phyloP scores from a whole-genome alignment of 2,888 invertebrate genomes.

The Metalampra italica region DNA sequence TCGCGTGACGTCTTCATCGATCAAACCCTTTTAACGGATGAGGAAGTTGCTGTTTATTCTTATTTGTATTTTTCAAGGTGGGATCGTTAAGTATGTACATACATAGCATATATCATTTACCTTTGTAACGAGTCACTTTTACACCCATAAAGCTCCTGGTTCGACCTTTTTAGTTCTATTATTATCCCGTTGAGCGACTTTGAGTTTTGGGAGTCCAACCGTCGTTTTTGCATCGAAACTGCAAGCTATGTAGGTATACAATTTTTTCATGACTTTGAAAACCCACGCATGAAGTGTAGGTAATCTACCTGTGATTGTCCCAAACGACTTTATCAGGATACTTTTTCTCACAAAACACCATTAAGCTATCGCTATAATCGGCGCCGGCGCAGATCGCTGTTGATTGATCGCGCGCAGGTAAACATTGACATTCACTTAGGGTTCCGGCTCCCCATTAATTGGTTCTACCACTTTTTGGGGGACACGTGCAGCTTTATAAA shows the following conservation, averaged over 20 bases:
- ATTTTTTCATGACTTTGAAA: no score
- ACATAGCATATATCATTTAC: no score
- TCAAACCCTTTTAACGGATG: constrained; percentile 26
- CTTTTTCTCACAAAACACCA: background rate
- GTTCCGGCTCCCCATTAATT: constrained; percentile 32
- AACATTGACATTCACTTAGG: constrained; percentile 21
- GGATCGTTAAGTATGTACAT: background rate
- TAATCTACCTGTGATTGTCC: no score
- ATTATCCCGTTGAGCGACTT: no score
- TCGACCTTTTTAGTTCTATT: no score
- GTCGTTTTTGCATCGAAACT: no score
- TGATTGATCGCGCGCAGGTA: constrained; percentile 46
- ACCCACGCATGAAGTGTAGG: no score
- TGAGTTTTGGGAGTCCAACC: no score
- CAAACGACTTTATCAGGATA: background rate
- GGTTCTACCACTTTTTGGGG: constrained; percentile 30
- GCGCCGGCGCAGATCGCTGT: constrained; percentile 39
- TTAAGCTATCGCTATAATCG: constrained; percentile 22
- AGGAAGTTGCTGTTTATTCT: constrained; percentile 5
- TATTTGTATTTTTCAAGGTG: constrained; percentile 2
- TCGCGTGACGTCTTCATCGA: constrained; percentile 24
- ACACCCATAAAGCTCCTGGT: no score
- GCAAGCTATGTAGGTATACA: no score
- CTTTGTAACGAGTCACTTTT: no score
- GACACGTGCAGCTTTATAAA: constrained; percentile 16